Conservation (phyloP, 2,797 vertebrate species). For the Tympanoctomys barrerae region DNA sequence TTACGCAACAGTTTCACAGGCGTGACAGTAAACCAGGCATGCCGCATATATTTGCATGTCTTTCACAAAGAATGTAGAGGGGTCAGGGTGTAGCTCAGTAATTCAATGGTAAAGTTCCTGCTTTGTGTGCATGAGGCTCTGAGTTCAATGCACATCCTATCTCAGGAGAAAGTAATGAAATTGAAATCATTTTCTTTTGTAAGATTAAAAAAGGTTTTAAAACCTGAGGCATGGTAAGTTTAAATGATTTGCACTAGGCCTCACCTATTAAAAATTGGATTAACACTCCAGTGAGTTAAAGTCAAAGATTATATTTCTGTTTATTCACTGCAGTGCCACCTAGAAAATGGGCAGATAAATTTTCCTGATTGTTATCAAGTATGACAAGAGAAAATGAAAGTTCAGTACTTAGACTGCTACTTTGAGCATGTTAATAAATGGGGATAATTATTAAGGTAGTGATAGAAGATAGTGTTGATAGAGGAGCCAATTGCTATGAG, state of each 20-base stretch:
- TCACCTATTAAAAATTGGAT: neutral
- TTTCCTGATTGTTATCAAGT: neutral
- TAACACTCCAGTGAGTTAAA: neutral
- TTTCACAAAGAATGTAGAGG: neutral
- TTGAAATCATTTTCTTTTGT: neutral
- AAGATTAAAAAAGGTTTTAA: neutral
- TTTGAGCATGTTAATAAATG: neutral
- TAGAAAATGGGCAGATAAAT: neutral
- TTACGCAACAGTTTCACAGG: neutral
- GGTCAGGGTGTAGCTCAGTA: neutral
- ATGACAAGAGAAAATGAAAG: neutral
- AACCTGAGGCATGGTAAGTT: neutral
- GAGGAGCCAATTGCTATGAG: neutral
- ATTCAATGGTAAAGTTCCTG: neutral
- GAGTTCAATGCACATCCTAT: neutral
- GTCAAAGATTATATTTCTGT: neutral
- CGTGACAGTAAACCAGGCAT: neutral
- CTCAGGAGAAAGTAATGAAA: neutral
- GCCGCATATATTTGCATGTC: neutral
- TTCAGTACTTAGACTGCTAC: neutral
- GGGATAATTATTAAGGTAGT: neutral
- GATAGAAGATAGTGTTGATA: neutral
- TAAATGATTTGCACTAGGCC: conserved; percentile 37
- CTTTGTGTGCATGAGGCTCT: neutral
- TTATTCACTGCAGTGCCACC: neutral